Evolutionary conservation across 2,113 vertebrate species (phyloP).

Genomic region (Girardinichthys multiradiatus): DNA sequence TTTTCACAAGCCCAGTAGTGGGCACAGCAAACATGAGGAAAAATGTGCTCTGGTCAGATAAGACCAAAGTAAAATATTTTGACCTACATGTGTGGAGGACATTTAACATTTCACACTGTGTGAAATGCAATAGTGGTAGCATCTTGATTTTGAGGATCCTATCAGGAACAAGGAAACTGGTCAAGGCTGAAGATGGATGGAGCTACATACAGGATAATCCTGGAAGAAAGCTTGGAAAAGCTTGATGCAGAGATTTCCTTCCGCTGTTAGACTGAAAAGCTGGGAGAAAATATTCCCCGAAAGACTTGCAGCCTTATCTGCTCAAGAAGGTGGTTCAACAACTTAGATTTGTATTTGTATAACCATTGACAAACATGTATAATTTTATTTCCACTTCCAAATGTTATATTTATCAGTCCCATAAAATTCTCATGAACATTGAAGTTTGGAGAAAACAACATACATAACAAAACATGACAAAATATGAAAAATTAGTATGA

Average conservation of each 20-base stretch:
- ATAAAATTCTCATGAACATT: too few relatives aligned
- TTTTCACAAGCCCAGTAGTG: not conserved
- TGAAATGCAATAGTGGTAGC: not conserved
- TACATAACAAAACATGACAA: not conserved
- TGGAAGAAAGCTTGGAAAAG: not conserved
- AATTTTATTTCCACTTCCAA: too few relatives aligned
- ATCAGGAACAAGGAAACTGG: not conserved
- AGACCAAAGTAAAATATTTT: not conserved
- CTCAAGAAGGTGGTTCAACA: too few relatives aligned
- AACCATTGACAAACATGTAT: too few relatives aligned
- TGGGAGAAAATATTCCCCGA: too few relatives aligned
- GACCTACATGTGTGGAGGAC: not conserved
- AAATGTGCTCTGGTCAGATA: not conserved
- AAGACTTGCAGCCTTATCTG: too few relatives aligned
- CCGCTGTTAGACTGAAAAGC: too few relatives aligned
- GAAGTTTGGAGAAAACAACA: too few relatives aligned
- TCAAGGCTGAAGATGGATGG: not conserved
- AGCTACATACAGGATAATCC: not conserved
- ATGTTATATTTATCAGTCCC: too few relatives aligned
- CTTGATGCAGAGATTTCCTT: not conserved
- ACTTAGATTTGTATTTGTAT: too few relatives aligned
- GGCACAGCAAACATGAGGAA: not conserved
- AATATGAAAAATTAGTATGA: not conserved
- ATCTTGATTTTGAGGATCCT: not conserved
- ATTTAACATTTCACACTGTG: not conserved